Evolutionary conservation across 2,113 vertebrate genomes (phyloP), one percentile per base, ranked within the genome.

Genomic region (Heliornis fulica): DNA sequence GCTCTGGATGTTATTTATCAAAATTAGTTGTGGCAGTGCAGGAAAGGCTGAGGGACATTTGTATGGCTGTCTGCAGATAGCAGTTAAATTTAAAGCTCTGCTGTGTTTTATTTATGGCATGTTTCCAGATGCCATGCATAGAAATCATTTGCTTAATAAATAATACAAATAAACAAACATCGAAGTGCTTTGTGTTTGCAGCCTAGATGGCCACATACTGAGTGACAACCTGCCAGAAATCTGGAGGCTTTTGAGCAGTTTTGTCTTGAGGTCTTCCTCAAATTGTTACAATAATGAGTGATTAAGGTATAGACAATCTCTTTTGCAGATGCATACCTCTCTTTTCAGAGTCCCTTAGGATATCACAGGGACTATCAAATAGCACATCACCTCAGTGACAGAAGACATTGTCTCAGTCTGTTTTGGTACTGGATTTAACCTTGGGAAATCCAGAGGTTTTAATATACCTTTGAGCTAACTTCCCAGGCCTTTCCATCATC

Each of bases 141-240:
- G 83, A 91, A 94, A 96, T 96, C 4, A 89, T 96, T 95, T 94
- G 82, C 46, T 94, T 95, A 94, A 94, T 97, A 96, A 96, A 97
- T 87, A 91, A 94, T 65, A 74, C 59, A 89, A 78, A 92, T 65
- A 96, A 95, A 89, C 48, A 91, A 70, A n/a, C 31, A 65, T 70
- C n/a, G 53, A 29, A 65, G 45, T 1, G 36, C 40, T 51, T 82
- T 8, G 31, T 84, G 57, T 81, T 87, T 1, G 0, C 70, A 93
- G 68, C 29, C 45, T 56, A 71, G 56, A 46, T 34, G 79, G 79
- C 20, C 83, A 68, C 81, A 68, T 36, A 15, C 1, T 14, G 84
- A 87, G 50, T 74, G 75, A 87, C 81, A 89, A 45, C 78, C 65
- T 84, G 53, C 36, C 63, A 79, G 70, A 43, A 90, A 83, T 43